Percentiles rank a stretch among this genome's conserved stretches.
phyloP scores from a whole-genome alignment of 2,888 invertebrate genomes.

The Bellardia pandia region DNA sequence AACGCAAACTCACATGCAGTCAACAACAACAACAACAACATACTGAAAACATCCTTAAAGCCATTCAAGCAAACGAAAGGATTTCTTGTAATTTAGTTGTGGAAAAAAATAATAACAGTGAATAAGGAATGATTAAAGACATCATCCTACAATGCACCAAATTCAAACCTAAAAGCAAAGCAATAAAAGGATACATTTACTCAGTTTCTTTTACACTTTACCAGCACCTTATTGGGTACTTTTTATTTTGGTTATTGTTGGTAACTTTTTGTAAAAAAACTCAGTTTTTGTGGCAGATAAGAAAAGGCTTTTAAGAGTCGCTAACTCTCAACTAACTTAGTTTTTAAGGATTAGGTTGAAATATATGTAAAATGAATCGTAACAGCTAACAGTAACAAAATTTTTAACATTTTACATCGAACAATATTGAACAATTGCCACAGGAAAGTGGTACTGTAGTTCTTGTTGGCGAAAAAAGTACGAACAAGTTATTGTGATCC shows the following conservation, averaged over 20 bases:
- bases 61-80: slow-evolving; percentile 82
- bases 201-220: background rate
- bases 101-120: slow-evolving; percentile 48
- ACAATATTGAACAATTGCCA: too few species aligned
- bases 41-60: slow-evolving; percentile 74
- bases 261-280: background rate
- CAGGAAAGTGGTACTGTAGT: too few species aligned
- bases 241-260: background rate
- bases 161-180: slow-evolving; percentile 44
- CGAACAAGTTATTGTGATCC: too few species aligned
- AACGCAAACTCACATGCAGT: slow-evolving; percentile 32
- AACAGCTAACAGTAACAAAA: too few species aligned
- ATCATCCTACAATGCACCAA: slow-evolving; percentile 14
- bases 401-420: too few species aligned
- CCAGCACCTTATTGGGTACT: background rate
- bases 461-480: too few species aligned
- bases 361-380: too few species aligned
- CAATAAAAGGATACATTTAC: slow-evolving; percentile 46
- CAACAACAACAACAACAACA: slow-evolving; percentile 26
- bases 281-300: too few species aligned
- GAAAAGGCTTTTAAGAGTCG: too few species aligned
- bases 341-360: too few species aligned
- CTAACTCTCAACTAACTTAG: too few species aligned
- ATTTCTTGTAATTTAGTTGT: slow-evolving; percentile 81
- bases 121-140: slow-evolving; percentile 23